A percentile compares a stretch with the other conserved stretches of the same genome.
Evolutionary conservation across 2,797 vertebrate species (phyloP).

Genomic region (Chiloscyllium punctatum): DNA sequence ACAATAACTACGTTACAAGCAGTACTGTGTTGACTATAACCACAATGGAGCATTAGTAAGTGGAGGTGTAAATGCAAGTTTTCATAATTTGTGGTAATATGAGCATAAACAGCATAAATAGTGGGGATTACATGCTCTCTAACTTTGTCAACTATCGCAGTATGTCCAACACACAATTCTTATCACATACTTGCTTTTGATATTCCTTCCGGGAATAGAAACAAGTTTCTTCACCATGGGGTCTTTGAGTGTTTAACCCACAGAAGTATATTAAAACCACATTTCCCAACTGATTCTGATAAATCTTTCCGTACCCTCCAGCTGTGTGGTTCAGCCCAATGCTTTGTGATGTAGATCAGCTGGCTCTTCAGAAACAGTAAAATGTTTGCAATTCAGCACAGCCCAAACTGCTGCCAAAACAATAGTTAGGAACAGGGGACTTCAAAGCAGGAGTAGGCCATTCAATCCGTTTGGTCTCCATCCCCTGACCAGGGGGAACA

Average conservation of each 20-base stretch:
- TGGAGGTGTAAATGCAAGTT: not conserved
- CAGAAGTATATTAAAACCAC: not conserved
- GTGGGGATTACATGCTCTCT: not conserved
- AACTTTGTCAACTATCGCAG: not conserved
- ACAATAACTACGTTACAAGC: not conserved
- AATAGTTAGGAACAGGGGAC: not conserved
- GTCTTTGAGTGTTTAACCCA: not conserved
- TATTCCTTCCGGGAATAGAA: not conserved
- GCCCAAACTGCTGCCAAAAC: not conserved
- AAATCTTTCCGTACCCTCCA: not conserved
- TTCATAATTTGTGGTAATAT: not conserved
- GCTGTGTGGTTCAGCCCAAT: not conserved
- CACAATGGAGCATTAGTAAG: not conserved
- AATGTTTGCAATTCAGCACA: not conserved
- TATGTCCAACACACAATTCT: not conserved
- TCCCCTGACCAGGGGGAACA: no score
- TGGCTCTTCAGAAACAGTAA: not conserved
- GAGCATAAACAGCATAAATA: not conserved
- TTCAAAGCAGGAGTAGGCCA: not conserved
- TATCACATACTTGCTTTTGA: not conserved
- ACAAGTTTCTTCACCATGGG: not conserved
- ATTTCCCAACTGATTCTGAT: not conserved
- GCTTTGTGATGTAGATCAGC: not conserved
- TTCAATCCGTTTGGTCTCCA: not conserved
- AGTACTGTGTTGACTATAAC: not conserved